Base-by-base conservation (phyloP, 2,113 vertebrate genomes). In the Sebastes fasciatus region DNA sequence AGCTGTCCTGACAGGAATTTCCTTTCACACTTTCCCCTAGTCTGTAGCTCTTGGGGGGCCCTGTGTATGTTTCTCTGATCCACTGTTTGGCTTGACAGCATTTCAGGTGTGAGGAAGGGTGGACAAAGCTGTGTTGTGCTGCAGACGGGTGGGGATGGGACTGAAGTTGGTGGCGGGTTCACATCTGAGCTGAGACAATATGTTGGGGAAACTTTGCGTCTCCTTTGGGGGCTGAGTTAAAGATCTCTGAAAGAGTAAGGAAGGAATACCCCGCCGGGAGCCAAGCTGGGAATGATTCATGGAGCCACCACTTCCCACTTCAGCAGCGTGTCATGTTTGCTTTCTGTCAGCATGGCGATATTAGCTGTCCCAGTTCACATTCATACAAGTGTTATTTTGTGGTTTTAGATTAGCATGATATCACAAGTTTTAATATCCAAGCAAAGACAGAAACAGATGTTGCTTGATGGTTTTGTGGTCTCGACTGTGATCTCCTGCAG, bases 1-100 rank as follows among this genome's bases (percentile, higher is more conserved):
- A 94, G 85, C 71, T 84, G 83, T 92, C 73, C 85, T 89, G 85
- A 71, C 77, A 85, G 61, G 79, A 79, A 87, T 90, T 94, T 95
- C 92, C 93, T 95, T 88, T 94, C 84, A 55, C 89, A 9, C n/a
- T 93, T 92, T 93, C 84, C 88, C 91, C 88, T n/a, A 66, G 72
- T 81, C 46, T 64, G 16, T 34, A 64, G 76, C 66, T 76, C 46
- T 60, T 61, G 40, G 51, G 42, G 54, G 80, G 43, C 0, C 26
- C 54, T 14, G 21, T 71, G 76, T 81, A 49, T 66, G 55, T 74
- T 69, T 69, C 40, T 74, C n/a, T 58, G 42, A 34, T 51, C 52
- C n/a, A 1, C 61, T 72, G 34, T 86, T 76, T 73, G 61, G 1
- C 43, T 60, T 77, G n/a, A 40, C 71, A 43, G 55, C 42, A 42